Evolutionary conservation across 2,888 invertebrate genomes (phyloP).

Genomic region (Mesoligia furuncula): DNA sequence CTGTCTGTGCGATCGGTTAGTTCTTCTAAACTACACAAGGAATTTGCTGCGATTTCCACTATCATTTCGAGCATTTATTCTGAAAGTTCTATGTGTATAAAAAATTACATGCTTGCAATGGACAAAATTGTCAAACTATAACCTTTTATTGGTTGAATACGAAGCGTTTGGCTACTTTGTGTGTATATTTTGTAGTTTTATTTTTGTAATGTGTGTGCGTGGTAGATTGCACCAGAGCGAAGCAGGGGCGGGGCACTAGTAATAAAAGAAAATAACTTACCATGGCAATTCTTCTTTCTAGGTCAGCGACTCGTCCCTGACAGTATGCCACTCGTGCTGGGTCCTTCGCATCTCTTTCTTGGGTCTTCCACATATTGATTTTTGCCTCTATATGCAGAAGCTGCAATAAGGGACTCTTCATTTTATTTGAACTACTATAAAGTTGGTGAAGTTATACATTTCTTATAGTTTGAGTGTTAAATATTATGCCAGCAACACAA

Average conservation of each 20-base stretch:
- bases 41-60: background rate
- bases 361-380: constrained; percentile 83
- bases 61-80: background rate
- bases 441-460: background rate
- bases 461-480: background rate
- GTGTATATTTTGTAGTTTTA: background rate
- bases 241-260: background rate
- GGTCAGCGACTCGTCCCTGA: constrained; percentile 73
- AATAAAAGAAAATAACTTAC: constrained; percentile 65
- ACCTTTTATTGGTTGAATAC: no score
- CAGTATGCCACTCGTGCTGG: constrained; percentile 83
- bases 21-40: background rate
- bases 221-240: background rate
- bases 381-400: constrained; percentile 83
- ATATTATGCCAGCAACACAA: background rate
- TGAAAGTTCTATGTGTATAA: background rate
- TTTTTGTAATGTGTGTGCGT: background rate
- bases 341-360: constrained; percentile 77
- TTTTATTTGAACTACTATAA: background rate
- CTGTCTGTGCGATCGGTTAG: background rate
- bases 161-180: background rate
- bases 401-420: constrained; percentile 66
- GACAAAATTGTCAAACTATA: no score
- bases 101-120: background rate
- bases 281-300: constrained; percentile 74